Percentiles rank a stretch among this genome's conserved stretches.
Conservation (phyloP, 2,113 vertebrate genomes). For the Naja naja region DNA sequence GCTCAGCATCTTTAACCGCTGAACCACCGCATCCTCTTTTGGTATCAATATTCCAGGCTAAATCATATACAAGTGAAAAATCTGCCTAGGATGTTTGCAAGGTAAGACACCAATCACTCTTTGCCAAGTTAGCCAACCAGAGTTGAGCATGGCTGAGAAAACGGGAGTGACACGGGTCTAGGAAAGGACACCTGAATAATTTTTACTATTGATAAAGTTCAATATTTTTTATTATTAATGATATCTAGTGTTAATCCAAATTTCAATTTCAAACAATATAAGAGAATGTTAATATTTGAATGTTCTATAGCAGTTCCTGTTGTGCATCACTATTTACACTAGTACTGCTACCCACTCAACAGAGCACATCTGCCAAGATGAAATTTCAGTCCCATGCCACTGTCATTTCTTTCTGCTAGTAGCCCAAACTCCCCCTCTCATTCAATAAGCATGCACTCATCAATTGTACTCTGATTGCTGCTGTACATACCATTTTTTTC, state of each 20-base stretch:
- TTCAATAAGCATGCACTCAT: background rate
- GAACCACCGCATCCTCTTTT: background rate
- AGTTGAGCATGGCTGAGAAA: background rate
- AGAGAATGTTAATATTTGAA: background rate
- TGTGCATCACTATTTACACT: background rate
- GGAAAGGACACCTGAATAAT: background rate
- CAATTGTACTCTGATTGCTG: background rate
- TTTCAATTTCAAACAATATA: background rate
- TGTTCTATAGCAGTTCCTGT: background rate
- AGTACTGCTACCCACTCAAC: background rate
- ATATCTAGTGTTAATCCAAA: background rate
- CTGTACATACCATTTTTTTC: constrained; percentile 90
- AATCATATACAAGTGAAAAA: background rate
- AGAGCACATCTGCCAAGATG: background rate
- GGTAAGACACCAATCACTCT: background rate
- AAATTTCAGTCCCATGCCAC: background rate
- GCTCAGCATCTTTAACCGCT: background rate
- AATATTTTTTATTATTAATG: background rate
- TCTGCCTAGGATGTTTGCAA: background rate
- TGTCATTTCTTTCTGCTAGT: background rate
- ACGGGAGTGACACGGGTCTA: background rate
- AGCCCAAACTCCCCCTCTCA: background rate
- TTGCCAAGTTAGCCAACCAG: background rate
- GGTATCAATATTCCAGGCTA: background rate
- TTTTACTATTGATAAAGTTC: background rate